A percentile compares a stretch with the other conserved stretches of the same genome.
phyloP scores from a whole-genome alignment of 1,140 invertebrate genomes.

The Heliconius hewitsoni region DNA sequence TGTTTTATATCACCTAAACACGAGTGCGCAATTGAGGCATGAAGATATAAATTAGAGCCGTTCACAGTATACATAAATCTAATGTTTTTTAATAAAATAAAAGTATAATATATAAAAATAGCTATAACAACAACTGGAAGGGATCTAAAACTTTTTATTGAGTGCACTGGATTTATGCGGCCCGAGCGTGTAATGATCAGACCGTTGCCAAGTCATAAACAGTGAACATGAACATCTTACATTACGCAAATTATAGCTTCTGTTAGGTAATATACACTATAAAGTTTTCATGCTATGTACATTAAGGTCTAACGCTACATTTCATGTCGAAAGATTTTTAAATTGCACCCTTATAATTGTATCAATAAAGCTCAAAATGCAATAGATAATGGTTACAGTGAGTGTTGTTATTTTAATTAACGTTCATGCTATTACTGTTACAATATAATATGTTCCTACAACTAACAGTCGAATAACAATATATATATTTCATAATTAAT shows the following conservation, averaged over 20 bases:
- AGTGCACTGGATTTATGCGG: slow-evolving; percentile 42
- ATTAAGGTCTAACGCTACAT: slow-evolving; percentile 28
- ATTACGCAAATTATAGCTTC: slow-evolving; percentile 45
- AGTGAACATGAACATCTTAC: slow-evolving; percentile 39
- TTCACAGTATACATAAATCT: too few species aligned
- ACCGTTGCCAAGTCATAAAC: slow-evolving; percentile 62
- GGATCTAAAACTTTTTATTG: slow-evolving; percentile 39
- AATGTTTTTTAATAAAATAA: not conserved
- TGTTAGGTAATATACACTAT: slow-evolving; percentile 37
- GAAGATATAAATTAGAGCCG: too few species aligned
- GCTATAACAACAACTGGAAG: slow-evolving; percentile 2
- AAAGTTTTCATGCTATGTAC: slow-evolving; percentile 39
- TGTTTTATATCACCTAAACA: not conserved
- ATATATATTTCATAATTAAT: slow-evolving; percentile 8
- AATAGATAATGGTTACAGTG: not conserved
- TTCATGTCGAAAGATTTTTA: not conserved
- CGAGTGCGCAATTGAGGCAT: not conserved
- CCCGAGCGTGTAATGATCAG: slow-evolving; percentile 45
- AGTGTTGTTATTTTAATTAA: slow-evolving; percentile 14
- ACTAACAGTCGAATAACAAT: not conserved
- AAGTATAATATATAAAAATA: not conserved
- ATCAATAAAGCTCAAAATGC: not conserved
- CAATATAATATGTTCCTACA: not conserved
- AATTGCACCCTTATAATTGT: not conserved
- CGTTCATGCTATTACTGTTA: not conserved